Evolutionary conservation across 2,888 invertebrate genomes (phyloP).

Genomic region (Clitarchus hookeri): DNA sequence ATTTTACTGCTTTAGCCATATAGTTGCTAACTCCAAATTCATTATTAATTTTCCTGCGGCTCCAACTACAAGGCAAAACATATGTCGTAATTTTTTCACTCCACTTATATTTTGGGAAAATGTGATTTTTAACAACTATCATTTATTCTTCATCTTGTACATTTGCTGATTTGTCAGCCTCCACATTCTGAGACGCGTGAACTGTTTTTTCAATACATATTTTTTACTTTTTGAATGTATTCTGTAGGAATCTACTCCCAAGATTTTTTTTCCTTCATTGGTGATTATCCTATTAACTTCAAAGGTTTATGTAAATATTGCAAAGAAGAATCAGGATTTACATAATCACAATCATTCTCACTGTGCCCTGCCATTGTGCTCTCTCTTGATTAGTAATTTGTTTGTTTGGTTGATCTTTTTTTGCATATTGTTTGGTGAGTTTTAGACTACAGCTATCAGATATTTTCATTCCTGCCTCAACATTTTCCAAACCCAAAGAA

Average conservation of each 20-base stretch:
- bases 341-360: conserved; percentile 10
- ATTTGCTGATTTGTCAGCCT: not conserved
- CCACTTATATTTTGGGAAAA: not conserved
- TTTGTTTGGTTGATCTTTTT: no score
- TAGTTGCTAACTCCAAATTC: not conserved
- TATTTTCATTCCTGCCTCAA: no score
- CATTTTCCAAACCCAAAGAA: no score
- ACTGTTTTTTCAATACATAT: not conserved
- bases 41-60: no score
- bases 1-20: not conserved
- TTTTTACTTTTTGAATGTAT: not conserved
- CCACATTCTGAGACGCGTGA: not conserved
- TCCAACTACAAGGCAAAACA: not conserved
- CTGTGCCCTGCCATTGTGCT: no score
- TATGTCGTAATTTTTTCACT: not conserved
- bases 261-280: not conserved
- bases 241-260: not conserved
- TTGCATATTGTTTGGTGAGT: no score
- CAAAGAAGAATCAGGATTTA: not conserved
- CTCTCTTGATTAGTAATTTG: no score
- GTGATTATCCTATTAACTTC: not conserved
- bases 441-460: no score
- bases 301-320: not conserved
- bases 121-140: not conserved
- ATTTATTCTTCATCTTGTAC: not conserved